Evolutionary conservation across 2,888 invertebrate genomes (phyloP).

Genomic region (Sphinx pinastri): DNA sequence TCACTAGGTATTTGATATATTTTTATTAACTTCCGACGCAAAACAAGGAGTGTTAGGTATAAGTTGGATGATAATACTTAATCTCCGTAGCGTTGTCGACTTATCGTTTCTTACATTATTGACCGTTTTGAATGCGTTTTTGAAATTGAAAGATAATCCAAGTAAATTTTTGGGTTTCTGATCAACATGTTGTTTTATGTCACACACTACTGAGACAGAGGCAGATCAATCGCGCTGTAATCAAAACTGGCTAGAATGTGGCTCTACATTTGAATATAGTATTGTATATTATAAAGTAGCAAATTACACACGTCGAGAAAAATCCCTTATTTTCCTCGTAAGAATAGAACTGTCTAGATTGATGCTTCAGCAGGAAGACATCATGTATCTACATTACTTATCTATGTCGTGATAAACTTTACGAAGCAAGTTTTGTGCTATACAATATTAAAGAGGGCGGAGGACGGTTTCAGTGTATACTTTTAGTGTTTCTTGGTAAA

Average conservation of each 20-base stretch:
- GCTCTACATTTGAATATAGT: too few species aligned
- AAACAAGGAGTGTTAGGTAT: too few species aligned
- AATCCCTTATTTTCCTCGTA: background rate
- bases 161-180: too few species aligned
- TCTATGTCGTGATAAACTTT: constrained; percentile 47
- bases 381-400: constrained; percentile 21
- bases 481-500: constrained; percentile 48
- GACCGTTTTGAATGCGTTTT: too few species aligned
- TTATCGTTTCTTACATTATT: too few species aligned
- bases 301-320: background rate
- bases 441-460: constrained; percentile 46
- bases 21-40: background rate
- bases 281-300: background rate
- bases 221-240: too few species aligned
- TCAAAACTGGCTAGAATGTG: background rate
- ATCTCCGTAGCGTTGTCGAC: too few species aligned
- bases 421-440: constrained; percentile 55
- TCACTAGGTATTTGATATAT: background rate
- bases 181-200: too few species aligned
- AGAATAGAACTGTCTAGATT: constrained; percentile 18
- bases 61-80: background rate
- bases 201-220: too few species aligned
- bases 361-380: constrained; percentile 5
- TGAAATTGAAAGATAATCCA: too few species aligned
- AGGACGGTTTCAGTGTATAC: constrained; percentile 37